These are phyloP conservation scores for Morus bassanus DNA, from an alignment of 2,797 vertebrate species.

Conservation along the genomic window DNA sequence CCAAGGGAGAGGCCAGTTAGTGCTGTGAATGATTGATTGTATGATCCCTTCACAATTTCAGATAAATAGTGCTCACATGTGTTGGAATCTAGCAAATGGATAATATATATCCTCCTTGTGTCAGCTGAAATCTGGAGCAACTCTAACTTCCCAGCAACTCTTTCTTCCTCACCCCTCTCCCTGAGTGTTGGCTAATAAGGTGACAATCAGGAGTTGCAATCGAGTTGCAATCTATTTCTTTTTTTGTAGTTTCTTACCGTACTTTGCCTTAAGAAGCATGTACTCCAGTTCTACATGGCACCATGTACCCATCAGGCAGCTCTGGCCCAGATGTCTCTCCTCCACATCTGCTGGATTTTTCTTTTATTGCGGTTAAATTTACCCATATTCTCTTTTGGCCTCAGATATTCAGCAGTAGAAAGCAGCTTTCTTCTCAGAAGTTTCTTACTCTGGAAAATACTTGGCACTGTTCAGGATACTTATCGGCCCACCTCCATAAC, in stretches of 20 bases:
- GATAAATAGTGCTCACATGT: neutral
- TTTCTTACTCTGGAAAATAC: conserved; percentile 29
- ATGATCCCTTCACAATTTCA: neutral
- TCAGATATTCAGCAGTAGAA: neutral
- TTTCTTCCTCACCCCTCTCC: neutral
- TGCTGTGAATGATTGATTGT: neutral
- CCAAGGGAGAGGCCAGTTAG: neutral
- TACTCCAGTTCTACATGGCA: neutral
- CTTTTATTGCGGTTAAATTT: neutral
- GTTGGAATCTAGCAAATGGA: neutral
- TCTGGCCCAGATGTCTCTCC: neutral
- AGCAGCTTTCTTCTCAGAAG: neutral
- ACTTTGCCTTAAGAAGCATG: neutral
- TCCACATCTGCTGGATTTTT: neutral
- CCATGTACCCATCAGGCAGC: neutral
- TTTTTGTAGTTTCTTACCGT: neutral
- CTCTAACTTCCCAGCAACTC: neutral
- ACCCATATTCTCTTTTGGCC: neutral
- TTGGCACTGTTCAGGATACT: neutral
- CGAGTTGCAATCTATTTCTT: neutral
- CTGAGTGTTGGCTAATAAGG: neutral
- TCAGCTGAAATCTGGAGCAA: neutral
- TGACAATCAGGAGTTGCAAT: neutral
- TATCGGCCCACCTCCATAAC: conserved; percentile 1
- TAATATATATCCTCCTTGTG: neutral